These are phyloP conservation scores for Megaceryle torquata DNA, from an alignment of 2,113 vertebrate genomes.

Conservation along the genomic window DNA sequence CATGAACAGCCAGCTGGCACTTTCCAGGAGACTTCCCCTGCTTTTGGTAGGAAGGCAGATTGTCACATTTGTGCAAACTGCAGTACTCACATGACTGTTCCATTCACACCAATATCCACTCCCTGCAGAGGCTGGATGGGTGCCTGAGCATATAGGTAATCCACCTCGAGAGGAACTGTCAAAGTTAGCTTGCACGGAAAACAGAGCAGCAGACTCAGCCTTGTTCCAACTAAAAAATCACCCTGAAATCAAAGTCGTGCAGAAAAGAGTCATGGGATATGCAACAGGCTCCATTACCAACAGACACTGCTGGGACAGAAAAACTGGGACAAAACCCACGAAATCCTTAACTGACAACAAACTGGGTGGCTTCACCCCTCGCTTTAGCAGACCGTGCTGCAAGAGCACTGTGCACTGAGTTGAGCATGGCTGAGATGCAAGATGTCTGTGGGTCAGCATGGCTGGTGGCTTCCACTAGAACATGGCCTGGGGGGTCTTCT, in stretches of 20 bases:
- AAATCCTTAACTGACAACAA: neutral
- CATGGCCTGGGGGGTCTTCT: neutral
- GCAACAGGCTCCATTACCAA: neutral
- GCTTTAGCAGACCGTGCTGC: neutral
- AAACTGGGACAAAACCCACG: neutral
- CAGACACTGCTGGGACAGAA: neutral
- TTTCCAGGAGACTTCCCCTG: neutral
- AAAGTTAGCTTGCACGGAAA: neutral
- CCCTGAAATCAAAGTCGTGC: neutral
- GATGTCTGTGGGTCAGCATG: neutral
- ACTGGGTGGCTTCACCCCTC: neutral
- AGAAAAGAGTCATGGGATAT: neutral
- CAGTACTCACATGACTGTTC: neutral
- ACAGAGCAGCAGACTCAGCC: neutral
- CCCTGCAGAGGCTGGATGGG: neutral
- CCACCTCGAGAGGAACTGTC: neutral
- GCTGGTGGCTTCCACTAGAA: neutral
- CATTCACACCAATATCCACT: neutral
- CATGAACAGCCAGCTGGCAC: neutral
- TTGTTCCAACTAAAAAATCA: neutral
- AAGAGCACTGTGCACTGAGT: neutral
- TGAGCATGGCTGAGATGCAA: neutral
- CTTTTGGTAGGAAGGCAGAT: neutral
- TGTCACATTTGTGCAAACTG: neutral
- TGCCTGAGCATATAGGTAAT: neutral